phyloP scores from a whole-genome alignment of 2,888 invertebrate genomes.

The Blera fallax region DNA sequence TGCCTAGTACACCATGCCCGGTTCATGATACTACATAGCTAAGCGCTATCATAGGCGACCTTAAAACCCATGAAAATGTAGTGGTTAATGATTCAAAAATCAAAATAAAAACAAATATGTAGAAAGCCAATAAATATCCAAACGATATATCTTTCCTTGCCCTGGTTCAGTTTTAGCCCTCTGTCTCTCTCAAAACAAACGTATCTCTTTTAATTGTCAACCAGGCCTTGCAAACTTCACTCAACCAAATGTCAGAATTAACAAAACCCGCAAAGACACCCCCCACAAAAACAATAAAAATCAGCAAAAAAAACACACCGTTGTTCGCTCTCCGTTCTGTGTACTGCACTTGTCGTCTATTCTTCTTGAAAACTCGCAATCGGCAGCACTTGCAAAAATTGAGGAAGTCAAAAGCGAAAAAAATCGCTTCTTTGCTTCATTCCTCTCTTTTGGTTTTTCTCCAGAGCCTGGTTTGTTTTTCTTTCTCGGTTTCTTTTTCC shows the following conservation, averaged over 20 bases:
- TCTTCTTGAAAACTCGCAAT: constrained; percentile 14
- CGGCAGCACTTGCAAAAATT: constrained; percentile 33
- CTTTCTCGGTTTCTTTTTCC: constrained; percentile 32
- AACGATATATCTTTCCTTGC: too few species aligned
- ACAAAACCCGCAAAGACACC: constrained; percentile 14
- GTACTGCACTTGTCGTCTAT: constrained; percentile 34
- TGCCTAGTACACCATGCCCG: too few species aligned
- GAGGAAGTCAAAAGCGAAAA: constrained; percentile 32
- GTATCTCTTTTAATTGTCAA: neutral
- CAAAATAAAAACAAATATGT: too few species aligned
- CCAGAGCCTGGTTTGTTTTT: constrained; percentile 42
- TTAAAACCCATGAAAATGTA: too few species aligned
- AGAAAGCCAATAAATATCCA: too few species aligned
- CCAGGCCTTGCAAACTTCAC: neutral
- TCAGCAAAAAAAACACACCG: constrained; percentile 37
- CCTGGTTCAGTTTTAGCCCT: too few species aligned
- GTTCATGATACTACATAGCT: too few species aligned
- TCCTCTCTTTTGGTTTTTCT: constrained; percentile 33
- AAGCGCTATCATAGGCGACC: too few species aligned
- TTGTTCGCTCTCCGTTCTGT: constrained; percentile 49
- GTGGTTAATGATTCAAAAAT: too few species aligned
- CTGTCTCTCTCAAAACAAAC: constrained; percentile 27
- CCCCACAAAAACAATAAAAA: constrained; percentile 14
- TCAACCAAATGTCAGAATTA: constrained; percentile 51
- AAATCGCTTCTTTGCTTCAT: constrained; percentile 28